Evolutionary conservation across 2,888 invertebrate species (phyloP).

Genomic region (Sphaerophoria rueppellii): DNA sequence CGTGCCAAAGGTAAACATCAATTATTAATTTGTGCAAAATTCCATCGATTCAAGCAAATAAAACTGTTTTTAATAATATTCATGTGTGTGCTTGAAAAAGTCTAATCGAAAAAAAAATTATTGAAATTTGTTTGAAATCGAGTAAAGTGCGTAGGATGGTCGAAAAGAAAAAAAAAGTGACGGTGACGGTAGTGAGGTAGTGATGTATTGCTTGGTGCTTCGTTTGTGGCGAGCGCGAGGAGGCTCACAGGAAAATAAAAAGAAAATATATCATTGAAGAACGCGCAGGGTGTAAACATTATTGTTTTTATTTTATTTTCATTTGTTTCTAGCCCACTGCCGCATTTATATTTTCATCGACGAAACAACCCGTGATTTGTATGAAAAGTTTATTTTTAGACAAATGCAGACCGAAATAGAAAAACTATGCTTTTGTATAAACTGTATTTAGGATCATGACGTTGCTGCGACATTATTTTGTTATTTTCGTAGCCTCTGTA

Average conservation of each 20-base stretch:
- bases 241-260: too few species aligned
- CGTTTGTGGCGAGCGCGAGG: neutral
- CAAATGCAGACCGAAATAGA: constrained; percentile 58
- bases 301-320: constrained; percentile 36
- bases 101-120: constrained; percentile 43
- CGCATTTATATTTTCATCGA: constrained; percentile 47
- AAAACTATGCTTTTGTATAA: constrained; percentile 49
- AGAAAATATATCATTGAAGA: constrained; percentile 21
- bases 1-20: constrained; percentile 81
- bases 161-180: constrained; percentile 21
- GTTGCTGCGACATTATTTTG: constrained; percentile 16
- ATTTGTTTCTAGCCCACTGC: constrained; percentile 25
- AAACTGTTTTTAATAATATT: neutral
- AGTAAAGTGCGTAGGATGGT: constrained; percentile 63
- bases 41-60: constrained; percentile 1
- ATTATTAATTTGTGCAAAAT: constrained; percentile 56
- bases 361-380: constrained; percentile 69
- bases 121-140: constrained; percentile 50
- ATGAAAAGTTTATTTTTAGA: constrained; percentile 68
- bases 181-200: constrained; percentile 15
- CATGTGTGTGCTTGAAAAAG: neutral
- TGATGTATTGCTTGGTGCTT: constrained; percentile 14
- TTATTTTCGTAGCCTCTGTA: neutral
- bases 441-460: constrained; percentile 25
- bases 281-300: constrained; percentile 70